These are phyloP conservation scores for Urocyon cinereoargenteus DNA, from an alignment of 2,797 vertebrate species.

Conservation along the genomic window DNA sequence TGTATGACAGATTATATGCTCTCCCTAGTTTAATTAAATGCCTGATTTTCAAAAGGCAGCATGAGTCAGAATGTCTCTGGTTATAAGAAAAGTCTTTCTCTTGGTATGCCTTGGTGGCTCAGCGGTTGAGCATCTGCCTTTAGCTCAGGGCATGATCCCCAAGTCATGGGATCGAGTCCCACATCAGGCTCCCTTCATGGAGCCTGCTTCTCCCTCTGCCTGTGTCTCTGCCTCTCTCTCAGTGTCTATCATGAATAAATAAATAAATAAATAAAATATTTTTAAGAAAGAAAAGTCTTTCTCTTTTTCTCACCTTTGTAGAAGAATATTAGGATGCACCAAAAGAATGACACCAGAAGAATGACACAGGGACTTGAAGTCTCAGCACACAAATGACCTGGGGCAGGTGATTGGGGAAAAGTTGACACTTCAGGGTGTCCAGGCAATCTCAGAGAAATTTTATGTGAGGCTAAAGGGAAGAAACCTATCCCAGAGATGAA, in stretches of 20 bases:
- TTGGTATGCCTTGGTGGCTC: not conserved
- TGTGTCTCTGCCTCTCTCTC: no score
- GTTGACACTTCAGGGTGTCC: not conserved
- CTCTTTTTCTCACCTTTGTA: constrained; percentile 13
- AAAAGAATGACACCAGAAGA: not conserved
- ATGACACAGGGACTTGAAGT: not conserved
- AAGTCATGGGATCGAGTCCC: no score
- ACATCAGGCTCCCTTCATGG: no score
- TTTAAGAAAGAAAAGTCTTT: not conserved
- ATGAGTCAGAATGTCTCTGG: not conserved
- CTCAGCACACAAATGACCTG: not conserved
- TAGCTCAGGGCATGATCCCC: no score
- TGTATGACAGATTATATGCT: constrained; percentile 16
- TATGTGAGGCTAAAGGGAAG: not conserved
- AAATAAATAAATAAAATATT: no score
- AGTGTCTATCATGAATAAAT: no score
- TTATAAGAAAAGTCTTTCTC: not conserved
- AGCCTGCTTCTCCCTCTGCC: no score
- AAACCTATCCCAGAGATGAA: not conserved
- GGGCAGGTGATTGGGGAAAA: not conserved
- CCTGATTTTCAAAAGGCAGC: constrained; percentile 16
- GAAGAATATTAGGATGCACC: not conserved
- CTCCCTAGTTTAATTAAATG: not conserved
- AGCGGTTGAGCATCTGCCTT: no score
- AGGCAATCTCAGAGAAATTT: not conserved